Evolutionary conservation across 53 echinoderm and acorn worm genomes (phyloP), one percentile per base, ranked within the genome.

Genomic region (Henricia sp.): DNA sequence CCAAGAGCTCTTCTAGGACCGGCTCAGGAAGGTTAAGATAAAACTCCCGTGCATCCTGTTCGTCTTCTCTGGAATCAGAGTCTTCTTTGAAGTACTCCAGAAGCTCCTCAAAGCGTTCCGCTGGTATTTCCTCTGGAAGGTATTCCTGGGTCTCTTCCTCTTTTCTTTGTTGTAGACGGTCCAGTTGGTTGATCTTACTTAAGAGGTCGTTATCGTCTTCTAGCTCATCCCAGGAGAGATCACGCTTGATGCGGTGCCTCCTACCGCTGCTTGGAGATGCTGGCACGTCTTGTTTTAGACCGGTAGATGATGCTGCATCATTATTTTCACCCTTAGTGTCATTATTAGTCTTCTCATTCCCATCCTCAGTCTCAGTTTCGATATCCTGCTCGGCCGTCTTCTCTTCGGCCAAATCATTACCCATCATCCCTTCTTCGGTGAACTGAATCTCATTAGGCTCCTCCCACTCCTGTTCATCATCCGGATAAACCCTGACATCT

Each of bases 341-440:
- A 35, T 35, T 64, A 32, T 63, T 57, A 11, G 48, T 48, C 34
- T 43, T 36, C 80, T 80, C 43, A 24, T 25, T 33, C 30, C 29
- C 21, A 29, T 48, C 80, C 9, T 62, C 44, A 16, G 72, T 20
- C 33, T 53, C 53, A n/a, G 73, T n/a, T 30, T 73, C 52, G 52
- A 73, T 52, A 4, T 80, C 64, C 29, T 64, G 39, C 80, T 80
- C 64, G 6, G 62, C 80, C 33, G 23, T 3, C 4, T 48, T 36
- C 19, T 80, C 77, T 25, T 74, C 77, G 6, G 21, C 42, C 44
- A 14, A 37, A 11, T 40, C 13, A 60, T 77, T 59, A 21, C 80
- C 80, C 46, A 43, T 63, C 80, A 80, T 80, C 44, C 80, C 80
- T 48, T 77, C 78, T 36, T 80, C 80, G 26, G 80, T 64, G 80